Evolutionary conservation across 2,888 invertebrate genomes (phyloP).

Genomic region (Troides oblongomaculatus): DNA sequence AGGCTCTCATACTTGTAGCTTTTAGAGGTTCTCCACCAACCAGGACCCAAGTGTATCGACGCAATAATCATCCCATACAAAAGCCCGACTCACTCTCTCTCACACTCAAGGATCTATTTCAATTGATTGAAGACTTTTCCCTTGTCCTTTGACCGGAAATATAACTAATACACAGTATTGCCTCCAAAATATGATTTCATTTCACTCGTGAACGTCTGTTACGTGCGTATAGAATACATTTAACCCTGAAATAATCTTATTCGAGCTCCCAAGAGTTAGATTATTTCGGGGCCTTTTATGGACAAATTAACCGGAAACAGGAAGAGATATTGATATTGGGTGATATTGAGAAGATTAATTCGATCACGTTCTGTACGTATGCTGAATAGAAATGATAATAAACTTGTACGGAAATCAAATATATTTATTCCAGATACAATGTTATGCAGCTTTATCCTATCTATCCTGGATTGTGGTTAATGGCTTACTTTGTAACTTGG

Average conservation of each 20-base stretch:
- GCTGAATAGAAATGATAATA: conserved; percentile 1
- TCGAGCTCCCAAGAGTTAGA: conserved; percentile 42
- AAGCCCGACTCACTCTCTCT: no score
- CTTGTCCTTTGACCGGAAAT: not conserved
- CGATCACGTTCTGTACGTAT: not conserved
- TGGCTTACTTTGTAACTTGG: no score
- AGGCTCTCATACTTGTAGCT: no score
- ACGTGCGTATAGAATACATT: conserved; percentile 51
- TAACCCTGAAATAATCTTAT: conserved; percentile 57
- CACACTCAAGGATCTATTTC: no score
- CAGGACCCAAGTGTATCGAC: no score
- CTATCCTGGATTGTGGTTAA: not conserved
- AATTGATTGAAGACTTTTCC: not conserved
- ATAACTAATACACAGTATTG: not conserved
- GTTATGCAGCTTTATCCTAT: no score
- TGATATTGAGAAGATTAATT: conserved; percentile 34
- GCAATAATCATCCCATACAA: no score
- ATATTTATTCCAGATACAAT: not conserved
- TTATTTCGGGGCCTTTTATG: conserved; percentile 43
- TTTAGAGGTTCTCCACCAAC: no score
- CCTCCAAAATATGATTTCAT: conserved; percentile 1
- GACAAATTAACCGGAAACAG: conserved; percentile 57
- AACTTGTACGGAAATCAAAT: not conserved
- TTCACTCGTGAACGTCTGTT: conserved; percentile 3
- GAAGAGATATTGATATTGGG: conserved; percentile 42